Evolutionary conservation across 2,797 vertebrate species (phyloP).

Genomic region (Girardinus metallicus): DNA sequence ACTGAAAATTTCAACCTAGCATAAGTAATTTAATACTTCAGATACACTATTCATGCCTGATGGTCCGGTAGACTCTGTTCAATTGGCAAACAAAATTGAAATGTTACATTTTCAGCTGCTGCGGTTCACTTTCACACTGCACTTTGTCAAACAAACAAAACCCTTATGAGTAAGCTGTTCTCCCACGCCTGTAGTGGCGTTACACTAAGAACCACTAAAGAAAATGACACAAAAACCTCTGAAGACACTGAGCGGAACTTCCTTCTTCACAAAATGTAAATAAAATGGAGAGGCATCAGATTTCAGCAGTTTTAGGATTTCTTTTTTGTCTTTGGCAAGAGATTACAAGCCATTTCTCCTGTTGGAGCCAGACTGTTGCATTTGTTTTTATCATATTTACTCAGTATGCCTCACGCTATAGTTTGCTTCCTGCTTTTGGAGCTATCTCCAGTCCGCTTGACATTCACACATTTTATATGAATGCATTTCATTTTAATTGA

Average conservation of each 20-base stretch:
- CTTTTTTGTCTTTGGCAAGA: neutral
- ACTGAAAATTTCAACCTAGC: neutral
- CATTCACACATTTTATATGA: neutral
- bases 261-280: neutral
- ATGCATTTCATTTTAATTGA: neutral
- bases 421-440: neutral
- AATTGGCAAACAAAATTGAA: neutral
- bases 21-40: neutral
- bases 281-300: neutral
- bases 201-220: neutral
- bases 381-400: neutral
- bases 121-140: neutral
- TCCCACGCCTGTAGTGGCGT: neutral
- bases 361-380: too few species aligned
- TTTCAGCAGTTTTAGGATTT: neutral
- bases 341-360: too few species aligned
- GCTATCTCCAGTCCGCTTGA: neutral
- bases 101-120: neutral
- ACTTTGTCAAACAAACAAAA: neutral
- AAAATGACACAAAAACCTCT: too few species aligned
- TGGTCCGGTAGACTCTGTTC: neutral
- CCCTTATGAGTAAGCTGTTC: neutral
- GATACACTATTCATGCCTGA: neutral
- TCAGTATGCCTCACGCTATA: neutral
- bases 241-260: neutral